These are phyloP conservation scores for Merodon equestris DNA, from an alignment of 2,888 invertebrate genomes.

Conservation along the genomic window DNA sequence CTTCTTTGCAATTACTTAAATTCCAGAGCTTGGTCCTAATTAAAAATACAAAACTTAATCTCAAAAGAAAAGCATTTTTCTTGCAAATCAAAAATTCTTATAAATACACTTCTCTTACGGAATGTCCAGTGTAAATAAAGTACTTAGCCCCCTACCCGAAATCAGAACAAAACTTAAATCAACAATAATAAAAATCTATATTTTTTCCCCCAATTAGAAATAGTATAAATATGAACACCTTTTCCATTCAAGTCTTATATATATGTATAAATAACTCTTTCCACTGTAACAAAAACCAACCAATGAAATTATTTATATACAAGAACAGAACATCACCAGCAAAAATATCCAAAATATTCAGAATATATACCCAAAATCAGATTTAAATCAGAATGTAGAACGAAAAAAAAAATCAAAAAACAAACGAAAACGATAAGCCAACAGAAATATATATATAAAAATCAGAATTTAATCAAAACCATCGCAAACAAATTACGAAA, in stretches of 20 bases:
- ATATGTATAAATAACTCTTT: constrained; percentile 66
- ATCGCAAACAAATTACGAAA: not conserved
- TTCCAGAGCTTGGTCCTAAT: not conserved
- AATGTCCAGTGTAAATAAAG: constrained; percentile 59
- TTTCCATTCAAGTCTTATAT: constrained; percentile 40
- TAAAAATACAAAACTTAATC: not conserved
- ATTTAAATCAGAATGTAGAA: constrained; percentile 48
- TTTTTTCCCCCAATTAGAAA: too few species aligned
- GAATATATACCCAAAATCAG: constrained; percentile 53
- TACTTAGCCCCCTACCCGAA: constrained; percentile 24
- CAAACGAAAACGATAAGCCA: constrained; percentile 53
- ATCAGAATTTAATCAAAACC: not conserved
- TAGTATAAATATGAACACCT: constrained; percentile 34
- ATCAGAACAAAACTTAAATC: constrained; percentile 22
- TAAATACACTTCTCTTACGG: constrained; percentile 24
- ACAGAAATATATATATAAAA: constrained; percentile 22
- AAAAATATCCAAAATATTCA: constrained; percentile 56
- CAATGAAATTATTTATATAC: constrained; percentile 64
- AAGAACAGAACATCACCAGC: constrained; percentile 68
- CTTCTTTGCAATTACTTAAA: constrained; percentile 16
- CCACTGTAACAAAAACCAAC: constrained; percentile 64
- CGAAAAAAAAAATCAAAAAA: constrained; percentile 37
- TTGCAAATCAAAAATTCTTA: constrained; percentile 7
- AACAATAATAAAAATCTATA: constrained; percentile 39
- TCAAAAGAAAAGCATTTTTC: not conserved